Evolutionary conservation across 2,888 invertebrate species (phyloP).

Genomic region (Malthinus seriepunctatus): DNA sequence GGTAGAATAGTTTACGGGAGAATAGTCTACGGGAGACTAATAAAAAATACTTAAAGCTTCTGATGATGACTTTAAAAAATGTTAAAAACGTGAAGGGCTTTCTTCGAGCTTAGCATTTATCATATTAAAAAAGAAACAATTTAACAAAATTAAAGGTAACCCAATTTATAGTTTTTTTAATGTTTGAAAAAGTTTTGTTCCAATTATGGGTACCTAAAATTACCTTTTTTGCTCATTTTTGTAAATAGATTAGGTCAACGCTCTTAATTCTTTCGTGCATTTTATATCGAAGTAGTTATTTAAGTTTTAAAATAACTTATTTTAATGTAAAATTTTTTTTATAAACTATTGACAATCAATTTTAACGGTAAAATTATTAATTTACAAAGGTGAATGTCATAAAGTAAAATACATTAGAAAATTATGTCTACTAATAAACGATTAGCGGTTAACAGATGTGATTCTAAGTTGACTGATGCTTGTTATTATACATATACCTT

Average conservation of each 20-base stretch:
- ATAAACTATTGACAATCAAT: background rate
- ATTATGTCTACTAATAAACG: background rate
- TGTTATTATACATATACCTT: slow-evolving; percentile 6
- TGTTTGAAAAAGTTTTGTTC: too few relatives aligned
- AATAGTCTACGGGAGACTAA: too few relatives aligned
- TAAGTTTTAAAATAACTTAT: background rate
- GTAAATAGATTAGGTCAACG: background rate
- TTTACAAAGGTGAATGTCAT: background rate
- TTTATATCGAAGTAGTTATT: background rate
- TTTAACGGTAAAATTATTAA: slow-evolving; percentile 1
- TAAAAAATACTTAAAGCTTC: too few relatives aligned
- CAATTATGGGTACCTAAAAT: background rate
- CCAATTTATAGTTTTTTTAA: background rate
- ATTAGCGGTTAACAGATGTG: slow-evolving; percentile 15
- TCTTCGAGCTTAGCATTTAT: too few relatives aligned
- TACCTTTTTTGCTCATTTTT: background rate
- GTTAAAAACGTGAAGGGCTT: too few relatives aligned
- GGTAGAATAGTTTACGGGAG: too few relatives aligned
- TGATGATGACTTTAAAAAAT: too few relatives aligned
- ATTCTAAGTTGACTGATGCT: slow-evolving; percentile 5
- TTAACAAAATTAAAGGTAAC: background rate
- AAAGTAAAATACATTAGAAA: background rate
- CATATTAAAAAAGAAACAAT: background rate
- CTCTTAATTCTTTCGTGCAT: background rate
- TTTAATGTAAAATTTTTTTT: background rate